Percentiles rank a stretch among this genome's conserved stretches.
These are phyloP conservation scores for Macroteleia sp. DNA, from an alignment of 2,888 invertebrate genomes.

Conservation along the genomic window DNA sequence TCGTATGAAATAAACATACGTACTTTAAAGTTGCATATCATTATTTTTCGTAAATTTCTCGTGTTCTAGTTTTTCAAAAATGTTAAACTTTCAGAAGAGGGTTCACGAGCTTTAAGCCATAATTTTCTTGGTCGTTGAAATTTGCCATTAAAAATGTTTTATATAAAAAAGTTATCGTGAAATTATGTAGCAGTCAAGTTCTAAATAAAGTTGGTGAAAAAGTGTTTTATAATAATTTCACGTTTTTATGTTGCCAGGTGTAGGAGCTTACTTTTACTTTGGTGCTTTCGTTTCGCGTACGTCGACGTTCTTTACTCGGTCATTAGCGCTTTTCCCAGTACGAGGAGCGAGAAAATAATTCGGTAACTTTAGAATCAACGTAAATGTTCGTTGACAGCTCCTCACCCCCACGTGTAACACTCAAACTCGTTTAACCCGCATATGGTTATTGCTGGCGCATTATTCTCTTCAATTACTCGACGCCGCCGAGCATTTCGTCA, in stretches of 20 bases:
- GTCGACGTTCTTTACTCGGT: constrained; percentile 28
- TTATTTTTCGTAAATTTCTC: no score
- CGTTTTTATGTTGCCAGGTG: constrained; percentile 40
- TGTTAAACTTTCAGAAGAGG: no score
- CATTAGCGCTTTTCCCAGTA: constrained; percentile 35
- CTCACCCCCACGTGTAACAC: constrained; percentile 7
- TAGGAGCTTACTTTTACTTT: constrained; percentile 27
- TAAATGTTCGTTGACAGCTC: constrained; percentile 29
- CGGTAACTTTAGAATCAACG: constrained; percentile 37
- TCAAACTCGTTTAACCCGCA: constrained; percentile 20
- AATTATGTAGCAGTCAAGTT: constrained; percentile 13
- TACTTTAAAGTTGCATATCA: no score
- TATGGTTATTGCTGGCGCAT: constrained; percentile 9
- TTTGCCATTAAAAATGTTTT: constrained; percentile 9
- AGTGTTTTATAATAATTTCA: constrained; percentile 33
- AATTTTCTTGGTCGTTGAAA: no score
- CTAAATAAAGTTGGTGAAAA: constrained; percentile 21
- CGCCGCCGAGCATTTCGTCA: constrained; percentile 3
- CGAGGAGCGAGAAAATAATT: constrained; percentile 32
- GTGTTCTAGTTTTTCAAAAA: no score
- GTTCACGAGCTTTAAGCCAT: no score
- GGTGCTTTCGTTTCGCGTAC: constrained; percentile 3
- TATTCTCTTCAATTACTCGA: constrained; percentile 19
- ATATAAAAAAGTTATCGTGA: constrained; percentile 2
- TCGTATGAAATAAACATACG: no score